A percentile compares a stretch with the other conserved stretches of the same genome.
phyloP scores from a whole-genome alignment of 1,140 invertebrate species.

The Whitmania pigra region DNA sequence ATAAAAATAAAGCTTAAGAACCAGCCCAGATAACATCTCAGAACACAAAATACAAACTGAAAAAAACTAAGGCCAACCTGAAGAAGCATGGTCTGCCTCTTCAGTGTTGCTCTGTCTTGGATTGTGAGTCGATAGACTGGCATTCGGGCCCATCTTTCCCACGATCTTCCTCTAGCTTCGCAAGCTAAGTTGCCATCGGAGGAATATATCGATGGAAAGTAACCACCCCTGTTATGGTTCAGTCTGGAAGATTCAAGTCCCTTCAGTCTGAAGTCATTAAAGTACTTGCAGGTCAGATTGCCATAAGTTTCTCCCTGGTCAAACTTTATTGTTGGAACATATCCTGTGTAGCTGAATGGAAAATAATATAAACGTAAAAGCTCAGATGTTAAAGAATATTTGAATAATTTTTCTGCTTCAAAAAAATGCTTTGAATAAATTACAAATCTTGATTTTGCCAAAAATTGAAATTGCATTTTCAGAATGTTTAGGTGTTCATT shows the following conservation, averaged over 20 bases:
- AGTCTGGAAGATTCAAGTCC: conserved; percentile 37
- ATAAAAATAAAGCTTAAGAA: too few relatives aligned
- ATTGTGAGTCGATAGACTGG: conserved; percentile 39
- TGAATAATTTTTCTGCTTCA: too few relatives aligned
- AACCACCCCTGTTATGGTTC: conserved; percentile 36
- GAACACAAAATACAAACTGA: too few relatives aligned
- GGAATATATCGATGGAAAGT: conserved; percentile 41
- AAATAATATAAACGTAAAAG: not conserved
- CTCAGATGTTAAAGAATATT: not conserved
- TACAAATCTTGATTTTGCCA: not conserved
- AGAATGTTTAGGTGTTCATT: too few relatives aligned
- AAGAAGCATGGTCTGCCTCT: conserved; percentile 27
- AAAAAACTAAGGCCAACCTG: too few relatives aligned
- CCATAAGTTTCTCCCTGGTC: conserved; percentile 44
- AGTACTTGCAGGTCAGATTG: conserved; percentile 41
- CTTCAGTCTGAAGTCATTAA: conserved; percentile 40
- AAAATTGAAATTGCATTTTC: not conserved
- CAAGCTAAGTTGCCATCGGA: conserved; percentile 40
- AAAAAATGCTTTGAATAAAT: not conserved
- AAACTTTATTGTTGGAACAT: conserved; percentile 43
- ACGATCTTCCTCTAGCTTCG: conserved; percentile 33
- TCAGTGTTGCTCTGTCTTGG: conserved; percentile 29
- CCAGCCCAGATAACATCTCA: too few relatives aligned
- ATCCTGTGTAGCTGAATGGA: conserved; percentile 38
- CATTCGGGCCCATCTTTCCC: conserved; percentile 35